Base-by-base conservation (phyloP, 2,888 invertebrate genomes). In the Uloborus plumipes region DNA sequence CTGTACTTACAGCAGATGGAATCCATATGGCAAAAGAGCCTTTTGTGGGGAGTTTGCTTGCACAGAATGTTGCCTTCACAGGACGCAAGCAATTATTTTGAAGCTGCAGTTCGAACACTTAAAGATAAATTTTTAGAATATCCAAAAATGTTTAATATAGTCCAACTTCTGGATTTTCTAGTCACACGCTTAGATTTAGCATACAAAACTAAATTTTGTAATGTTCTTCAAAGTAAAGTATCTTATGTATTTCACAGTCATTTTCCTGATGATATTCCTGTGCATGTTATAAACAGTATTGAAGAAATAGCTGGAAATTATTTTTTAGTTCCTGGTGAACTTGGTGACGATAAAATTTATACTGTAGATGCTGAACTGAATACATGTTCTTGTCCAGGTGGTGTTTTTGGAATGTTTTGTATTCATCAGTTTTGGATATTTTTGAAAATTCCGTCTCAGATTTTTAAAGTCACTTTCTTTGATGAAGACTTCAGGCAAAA, bases 61-160 rank as follows among this genome's bases (percentile, higher is more conserved):
- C 72, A 70, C 14, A 61, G 49, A 73, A 50, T 73, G 14, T 26
- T 72, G 26, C 79, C 79, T 16, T 50, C 73, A 50, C 55, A 58
- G 47, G 73, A 67, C 47, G 79, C 79, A n/a, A 73, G 22, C 31
- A 80, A 73, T 59, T 80, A 80, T 62, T 80, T 73, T 69, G 79
- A 80, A 73, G 79, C 79, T 3, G 73, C 79, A 20, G 79, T 69
- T 2, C 73, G 79, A 9, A 49, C 79, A 9, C 49, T 73, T 7
- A 80, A 80, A 49, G 79, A 80, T 62, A 80, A 67, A 51, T 31
- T 39, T 7, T 62, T 80, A 61, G 79, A 80, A 9, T 61, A 62
- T 51, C 53, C 73, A 2, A 73, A 62, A 61, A 16, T 67, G 26
- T 80, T 80, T 58, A 73, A 80, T 50, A 59, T 64, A 47, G 53